A percentile compares a stretch with the other conserved stretches of the same genome.
These are phyloP conservation scores for Hyposmocoma kahamanoa DNA, from an alignment of 1,140 invertebrate genomes.

Conservation along the genomic window DNA sequence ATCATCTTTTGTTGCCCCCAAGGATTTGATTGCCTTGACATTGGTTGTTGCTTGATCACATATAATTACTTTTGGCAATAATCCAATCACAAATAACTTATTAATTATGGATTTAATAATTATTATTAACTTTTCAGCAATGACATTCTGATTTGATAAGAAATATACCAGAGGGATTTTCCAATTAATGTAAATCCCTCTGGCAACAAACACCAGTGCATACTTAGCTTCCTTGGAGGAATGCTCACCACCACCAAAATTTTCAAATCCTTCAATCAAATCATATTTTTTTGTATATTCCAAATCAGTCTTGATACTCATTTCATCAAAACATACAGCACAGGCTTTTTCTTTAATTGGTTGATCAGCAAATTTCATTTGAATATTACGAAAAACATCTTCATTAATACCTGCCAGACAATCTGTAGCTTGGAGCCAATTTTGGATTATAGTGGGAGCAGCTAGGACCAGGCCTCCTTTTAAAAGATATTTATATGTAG, in stretches of 20 bases:
- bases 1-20: constrained; percentile 7
- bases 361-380: constrained; percentile 12
- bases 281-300: constrained; percentile 18
- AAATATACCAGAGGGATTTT: constrained; percentile 11
- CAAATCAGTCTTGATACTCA: constrained; percentile 14
- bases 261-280: constrained; percentile 17
- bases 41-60: constrained; percentile 14
- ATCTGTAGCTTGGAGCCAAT: constrained; percentile 11
- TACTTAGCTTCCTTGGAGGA: constrained; percentile 6
- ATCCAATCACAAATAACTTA: constrained; percentile 8
- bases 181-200: constrained; percentile 13
- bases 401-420: constrained; percentile 10
- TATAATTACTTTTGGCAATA: constrained; percentile 8
- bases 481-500: constrained; percentile 11
- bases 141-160: constrained; percentile 5
- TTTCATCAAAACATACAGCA: constrained; percentile 15
- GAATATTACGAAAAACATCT: constrained; percentile 12
- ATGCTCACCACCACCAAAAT: constrained; percentile 15
- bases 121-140: constrained; percentile 5
- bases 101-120: constrained; percentile 6
- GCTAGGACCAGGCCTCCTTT: constrained; percentile 9
- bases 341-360: constrained; percentile 11
- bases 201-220: constrained; percentile 15
- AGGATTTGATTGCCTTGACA: constrained; percentile 7
- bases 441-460: constrained; percentile 11